A percentile compares a stretch with the other conserved stretches of the same genome.
Conservation (phyloP, 2,797 vertebrate genomes). For the Microctenopoma stevenorrisi region DNA sequence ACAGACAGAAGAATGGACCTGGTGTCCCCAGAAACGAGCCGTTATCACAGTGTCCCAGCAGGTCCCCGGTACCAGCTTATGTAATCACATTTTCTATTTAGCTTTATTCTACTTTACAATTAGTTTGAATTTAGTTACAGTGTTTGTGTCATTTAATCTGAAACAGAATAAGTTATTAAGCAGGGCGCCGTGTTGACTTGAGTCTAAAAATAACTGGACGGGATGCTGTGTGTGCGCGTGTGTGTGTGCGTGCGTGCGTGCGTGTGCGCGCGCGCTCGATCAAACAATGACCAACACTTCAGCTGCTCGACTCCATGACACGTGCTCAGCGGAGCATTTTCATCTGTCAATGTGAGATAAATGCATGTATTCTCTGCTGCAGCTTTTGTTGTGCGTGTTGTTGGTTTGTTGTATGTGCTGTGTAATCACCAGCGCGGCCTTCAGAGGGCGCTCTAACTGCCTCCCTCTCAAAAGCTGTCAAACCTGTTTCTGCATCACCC, state of each 20-base stretch:
- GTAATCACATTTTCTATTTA: too few relatives aligned
- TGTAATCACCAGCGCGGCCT: not conserved
- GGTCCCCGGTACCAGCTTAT: too few relatives aligned
- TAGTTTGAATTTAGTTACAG: too few relatives aligned
- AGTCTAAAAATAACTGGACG: slow-evolving; percentile 68
- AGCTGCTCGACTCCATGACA: slow-evolving; percentile 7
- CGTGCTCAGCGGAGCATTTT: slow-evolving; percentile 19
- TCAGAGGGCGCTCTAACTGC: not conserved
- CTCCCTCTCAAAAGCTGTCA: too few relatives aligned
- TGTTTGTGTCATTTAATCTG: too few relatives aligned
- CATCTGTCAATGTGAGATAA: slow-evolving; percentile 13
- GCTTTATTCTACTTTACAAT: too few relatives aligned
- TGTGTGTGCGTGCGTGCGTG: slow-evolving; percentile 15
- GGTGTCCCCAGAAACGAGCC: too few relatives aligned
- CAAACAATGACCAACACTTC: slow-evolving; percentile 16
- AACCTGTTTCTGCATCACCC: too few relatives aligned
- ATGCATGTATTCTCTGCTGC: rapidly evolving
- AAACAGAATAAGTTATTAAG: slow-evolving; percentile 26
- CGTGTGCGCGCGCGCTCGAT: slow-evolving; percentile 14
- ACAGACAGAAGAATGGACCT: too few relatives aligned
- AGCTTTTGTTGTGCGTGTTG: not conserved
- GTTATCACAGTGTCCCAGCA: too few relatives aligned
- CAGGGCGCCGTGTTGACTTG: slow-evolving; percentile 54
- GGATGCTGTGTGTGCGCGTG: slow-evolving; percentile 23
- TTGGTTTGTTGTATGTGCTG: not conserved